Conservation (phyloP, 2,797 vertebrate genomes). For the Emys orbicularis region DNA sequence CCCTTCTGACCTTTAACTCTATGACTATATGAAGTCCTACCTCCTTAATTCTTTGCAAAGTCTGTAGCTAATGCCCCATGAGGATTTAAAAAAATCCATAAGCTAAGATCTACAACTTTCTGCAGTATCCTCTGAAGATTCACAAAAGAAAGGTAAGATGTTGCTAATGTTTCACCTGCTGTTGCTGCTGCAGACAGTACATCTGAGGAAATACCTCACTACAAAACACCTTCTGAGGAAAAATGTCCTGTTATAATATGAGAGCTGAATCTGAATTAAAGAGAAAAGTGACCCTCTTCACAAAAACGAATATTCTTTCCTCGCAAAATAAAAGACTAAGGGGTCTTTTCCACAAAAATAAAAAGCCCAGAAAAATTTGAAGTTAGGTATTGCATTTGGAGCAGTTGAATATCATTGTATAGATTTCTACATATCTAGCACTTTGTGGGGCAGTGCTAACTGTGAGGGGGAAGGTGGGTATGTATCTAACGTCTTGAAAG, state of each 20-base stretch:
- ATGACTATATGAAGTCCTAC: not conserved
- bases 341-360: not conserved
- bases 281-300: not conserved
- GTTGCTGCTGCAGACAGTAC: accelerated
- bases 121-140: not conserved
- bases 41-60: not conserved
- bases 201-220: accelerated
- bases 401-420: not conserved
- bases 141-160: not conserved
- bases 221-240: not conserved
- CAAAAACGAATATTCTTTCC: not conserved
- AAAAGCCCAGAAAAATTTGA: not conserved
- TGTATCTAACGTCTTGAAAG: not conserved
- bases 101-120: not conserved
- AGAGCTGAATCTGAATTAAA: not conserved
- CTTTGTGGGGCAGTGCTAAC: not conserved
- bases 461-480: not conserved
- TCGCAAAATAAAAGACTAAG: not conserved
- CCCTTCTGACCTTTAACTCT: not conserved
- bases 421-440: not conserved
- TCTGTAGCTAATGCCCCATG: not conserved
- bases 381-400: not conserved
- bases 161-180: not conserved
- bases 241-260: accelerated
- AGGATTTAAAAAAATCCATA: not conserved